phyloP scores from a whole-genome alignment of 2,797 vertebrate genomes.

The Parotocinclus haroldoi region DNA sequence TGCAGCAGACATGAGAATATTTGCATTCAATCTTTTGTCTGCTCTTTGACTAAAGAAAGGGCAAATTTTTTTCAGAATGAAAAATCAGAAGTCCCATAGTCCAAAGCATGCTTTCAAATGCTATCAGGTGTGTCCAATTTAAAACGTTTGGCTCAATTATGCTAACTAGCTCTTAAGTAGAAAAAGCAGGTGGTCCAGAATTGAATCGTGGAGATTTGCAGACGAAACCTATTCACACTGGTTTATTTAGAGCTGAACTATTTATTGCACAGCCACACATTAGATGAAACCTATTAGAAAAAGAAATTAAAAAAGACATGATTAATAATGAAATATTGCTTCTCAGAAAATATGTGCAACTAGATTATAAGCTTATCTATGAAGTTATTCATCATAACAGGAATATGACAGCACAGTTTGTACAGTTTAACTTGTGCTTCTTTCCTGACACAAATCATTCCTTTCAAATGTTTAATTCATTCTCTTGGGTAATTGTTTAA shows the following conservation, averaged over 20 bases:
- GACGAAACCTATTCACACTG: constrained; percentile 30
- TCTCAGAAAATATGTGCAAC: constrained; percentile 59
- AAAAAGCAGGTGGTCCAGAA: constrained; percentile 61
- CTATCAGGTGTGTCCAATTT: constrained; percentile 64
- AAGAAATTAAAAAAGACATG: constrained; percentile 42
- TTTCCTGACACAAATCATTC: constrained; percentile 55
- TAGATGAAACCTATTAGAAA: constrained; percentile 51
- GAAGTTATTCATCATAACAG: constrained; percentile 69
- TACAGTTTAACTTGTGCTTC: constrained; percentile 52
- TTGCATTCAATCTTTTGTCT: constrained; percentile 15
- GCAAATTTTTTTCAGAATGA: constrained; percentile 27
- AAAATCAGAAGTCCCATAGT: constrained; percentile 39
- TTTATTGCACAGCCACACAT: constrained; percentile 53
- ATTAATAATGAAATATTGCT: constrained; percentile 64
- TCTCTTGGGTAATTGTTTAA: too few relatives aligned
- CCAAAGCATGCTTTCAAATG: constrained; percentile 45
- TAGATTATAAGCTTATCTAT: constrained; percentile 62
- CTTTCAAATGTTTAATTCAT: constrained; percentile 62
- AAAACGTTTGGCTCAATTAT: constrained; percentile 64
- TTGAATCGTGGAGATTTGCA: constrained; percentile 47
- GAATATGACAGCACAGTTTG: constrained; percentile 57
- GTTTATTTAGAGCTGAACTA: constrained; percentile 55
- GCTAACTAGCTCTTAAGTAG: constrained; percentile 63
- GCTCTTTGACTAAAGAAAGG: constrained; percentile 27
- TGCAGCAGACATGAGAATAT: constrained; percentile 11